Evolutionary conservation across 2,888 invertebrate species (phyloP).

Genomic region (Pediacus dermestoides): DNA sequence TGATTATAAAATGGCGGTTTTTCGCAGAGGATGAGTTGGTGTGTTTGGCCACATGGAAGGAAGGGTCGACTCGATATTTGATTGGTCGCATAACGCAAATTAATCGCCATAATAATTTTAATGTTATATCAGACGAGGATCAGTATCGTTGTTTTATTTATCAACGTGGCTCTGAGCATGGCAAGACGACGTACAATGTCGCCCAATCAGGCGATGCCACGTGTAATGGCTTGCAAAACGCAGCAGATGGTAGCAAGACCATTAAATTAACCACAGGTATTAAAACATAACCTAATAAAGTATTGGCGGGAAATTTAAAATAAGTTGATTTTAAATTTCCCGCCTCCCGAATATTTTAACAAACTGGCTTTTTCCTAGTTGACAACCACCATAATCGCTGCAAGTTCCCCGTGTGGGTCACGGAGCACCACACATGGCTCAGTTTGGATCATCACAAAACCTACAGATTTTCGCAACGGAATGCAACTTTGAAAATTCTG

Average conservation of each 20-base stretch:
- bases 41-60: constrained; percentile 81
- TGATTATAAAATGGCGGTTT: not conserved
- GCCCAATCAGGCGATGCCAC: constrained; percentile 79
- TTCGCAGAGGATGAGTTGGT: constrained; percentile 72
- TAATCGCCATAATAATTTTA: constrained; percentile 55
- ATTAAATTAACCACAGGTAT: constrained; percentile 74
- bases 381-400: constrained; percentile 73
- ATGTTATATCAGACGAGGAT: constrained; percentile 66
- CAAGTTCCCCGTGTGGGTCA: constrained; percentile 76
- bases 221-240: constrained; percentile 71
- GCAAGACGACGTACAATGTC: constrained; percentile 60
- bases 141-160: constrained; percentile 81
- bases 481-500: constrained; percentile 60
- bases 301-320: no score
- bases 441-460: constrained; percentile 69
- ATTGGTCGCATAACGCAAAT: constrained; percentile 69
- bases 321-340: no score
- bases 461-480: constrained; percentile 71
- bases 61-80: constrained; percentile 74
- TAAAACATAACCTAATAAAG: constrained; percentile 14
- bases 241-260: constrained; percentile 73
- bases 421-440: constrained; percentile 76
- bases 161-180: constrained; percentile 54
- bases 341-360: no score
- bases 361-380: constrained; percentile 52